phyloP scores from a whole-genome alignment of 2,113 vertebrate genomes.

The Fulica atra region DNA sequence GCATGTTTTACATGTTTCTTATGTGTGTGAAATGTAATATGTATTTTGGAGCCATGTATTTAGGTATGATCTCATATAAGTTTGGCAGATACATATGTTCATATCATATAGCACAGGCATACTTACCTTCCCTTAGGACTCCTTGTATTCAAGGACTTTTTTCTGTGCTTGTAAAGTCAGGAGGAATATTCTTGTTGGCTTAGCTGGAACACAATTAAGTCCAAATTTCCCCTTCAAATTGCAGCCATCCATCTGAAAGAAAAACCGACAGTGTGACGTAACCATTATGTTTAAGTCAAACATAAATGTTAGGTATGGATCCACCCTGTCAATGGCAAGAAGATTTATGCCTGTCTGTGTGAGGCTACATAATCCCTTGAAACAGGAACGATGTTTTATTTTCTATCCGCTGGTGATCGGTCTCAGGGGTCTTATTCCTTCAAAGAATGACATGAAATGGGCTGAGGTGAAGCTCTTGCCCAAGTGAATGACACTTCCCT shows the following conservation, averaged over 20 bases:
- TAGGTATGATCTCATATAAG: slow-evolving; percentile 31
- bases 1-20: slow-evolving; percentile 16
- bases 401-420: fast-evolving
- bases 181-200: background rate
- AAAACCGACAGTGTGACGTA: fast-evolving
- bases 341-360: background rate
- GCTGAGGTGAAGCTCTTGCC: background rate
- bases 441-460: fast-evolving
- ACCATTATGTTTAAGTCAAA: background rate
- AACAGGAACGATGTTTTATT: background rate
- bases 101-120: slow-evolving; percentile 41
- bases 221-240: background rate
- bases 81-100: slow-evolving; percentile 30
- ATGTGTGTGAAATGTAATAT: slow-evolving; percentile 49
- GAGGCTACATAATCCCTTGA: background rate
- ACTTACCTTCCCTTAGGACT: slow-evolving; percentile 9
- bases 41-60: slow-evolving; percentile 38
- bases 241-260: background rate
- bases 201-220: background rate
- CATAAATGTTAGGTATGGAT: background rate
- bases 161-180: background rate
- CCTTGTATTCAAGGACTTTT: background rate
- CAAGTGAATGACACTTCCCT: background rate
- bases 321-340: background rate
- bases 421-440: background rate